These are phyloP conservation scores for Hoplostethus mediterraneus DNA, from an alignment of 2,797 vertebrate genomes.

Conservation along the genomic window DNA sequence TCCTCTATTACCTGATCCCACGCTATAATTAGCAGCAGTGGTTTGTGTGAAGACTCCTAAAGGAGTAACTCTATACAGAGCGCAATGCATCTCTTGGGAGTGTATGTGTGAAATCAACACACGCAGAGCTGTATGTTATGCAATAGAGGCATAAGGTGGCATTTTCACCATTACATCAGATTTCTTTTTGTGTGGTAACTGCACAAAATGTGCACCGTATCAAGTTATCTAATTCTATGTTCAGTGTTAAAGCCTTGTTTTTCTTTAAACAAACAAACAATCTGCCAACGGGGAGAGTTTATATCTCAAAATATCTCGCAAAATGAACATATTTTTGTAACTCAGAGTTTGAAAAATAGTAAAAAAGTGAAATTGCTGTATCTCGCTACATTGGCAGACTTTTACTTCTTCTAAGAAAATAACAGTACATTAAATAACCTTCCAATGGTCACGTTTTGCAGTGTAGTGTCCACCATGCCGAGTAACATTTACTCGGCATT, in stretches of 20 bases:
- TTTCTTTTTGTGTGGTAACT: background rate
- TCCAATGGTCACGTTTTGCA: background rate
- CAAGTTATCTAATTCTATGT: background rate
- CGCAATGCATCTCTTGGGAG: slow-evolving; percentile 9
- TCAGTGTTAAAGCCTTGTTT: background rate
- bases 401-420: no score
- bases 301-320: background rate
- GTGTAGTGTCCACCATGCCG: background rate
- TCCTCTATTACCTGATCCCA: slow-evolving; percentile 35
- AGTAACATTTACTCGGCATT: background rate
- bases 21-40: slow-evolving; percentile 53
- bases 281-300: background rate
- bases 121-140: slow-evolving; percentile 21
- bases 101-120: slow-evolving; percentile 28
- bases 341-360: no score
- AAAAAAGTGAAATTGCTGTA: no score
- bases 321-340: background rate
- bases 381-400: no score
- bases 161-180: background rate
- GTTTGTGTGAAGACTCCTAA: slow-evolving; percentile 31
- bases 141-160: slow-evolving; percentile 20
- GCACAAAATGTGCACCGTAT: background rate
- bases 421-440: no score
- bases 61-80: slow-evolving; percentile 56
- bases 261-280: background rate